A percentile compares a stretch with the other conserved stretches of the same genome.
phyloP scores from a whole-genome alignment of 2,888 invertebrate species.

The Gisinianus flammeolus region DNA sequence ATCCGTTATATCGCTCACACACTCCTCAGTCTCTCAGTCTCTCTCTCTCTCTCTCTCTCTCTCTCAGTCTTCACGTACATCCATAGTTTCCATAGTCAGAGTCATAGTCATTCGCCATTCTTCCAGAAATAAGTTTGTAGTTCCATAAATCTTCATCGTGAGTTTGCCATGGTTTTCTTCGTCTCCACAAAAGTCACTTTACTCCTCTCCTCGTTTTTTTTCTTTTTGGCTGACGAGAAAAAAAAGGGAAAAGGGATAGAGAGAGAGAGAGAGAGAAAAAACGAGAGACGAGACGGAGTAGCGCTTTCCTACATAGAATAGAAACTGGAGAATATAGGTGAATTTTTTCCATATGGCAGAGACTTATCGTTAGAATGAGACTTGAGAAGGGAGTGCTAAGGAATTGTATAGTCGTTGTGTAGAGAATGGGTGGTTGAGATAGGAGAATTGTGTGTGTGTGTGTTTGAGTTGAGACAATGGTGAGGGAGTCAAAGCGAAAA shows the following conservation, averaged over 20 bases:
- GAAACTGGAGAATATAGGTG: constrained; percentile 10
- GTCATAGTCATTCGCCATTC: constrained; percentile 1
- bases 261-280: too few relatives aligned
- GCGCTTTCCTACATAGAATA: too few relatives aligned
- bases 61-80: too few relatives aligned
- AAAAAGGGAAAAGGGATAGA: too few relatives aligned
- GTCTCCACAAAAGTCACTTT: constrained; percentile 49
- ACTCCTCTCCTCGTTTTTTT: not conserved
- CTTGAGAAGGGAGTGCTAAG: too few relatives aligned
- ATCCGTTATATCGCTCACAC: too few relatives aligned
- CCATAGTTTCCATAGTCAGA: not conserved
- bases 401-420: too few relatives aligned
- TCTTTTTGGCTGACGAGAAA: not conserved
- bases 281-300: not conserved
- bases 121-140: constrained; percentile 40
- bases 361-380: too few relatives aligned
- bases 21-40: too few relatives aligned
- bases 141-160: constrained; percentile 52
- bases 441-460: too few relatives aligned
- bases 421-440: too few relatives aligned
- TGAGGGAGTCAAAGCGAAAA: constrained; percentile 3
- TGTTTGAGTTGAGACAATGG: not conserved
- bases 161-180: constrained; percentile 43
- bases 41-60: too few relatives aligned
- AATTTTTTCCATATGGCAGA: constrained; percentile 27